phyloP scores from a whole-genome alignment of 2,797 vertebrate species.

The Hyperoplus immaculatus region DNA sequence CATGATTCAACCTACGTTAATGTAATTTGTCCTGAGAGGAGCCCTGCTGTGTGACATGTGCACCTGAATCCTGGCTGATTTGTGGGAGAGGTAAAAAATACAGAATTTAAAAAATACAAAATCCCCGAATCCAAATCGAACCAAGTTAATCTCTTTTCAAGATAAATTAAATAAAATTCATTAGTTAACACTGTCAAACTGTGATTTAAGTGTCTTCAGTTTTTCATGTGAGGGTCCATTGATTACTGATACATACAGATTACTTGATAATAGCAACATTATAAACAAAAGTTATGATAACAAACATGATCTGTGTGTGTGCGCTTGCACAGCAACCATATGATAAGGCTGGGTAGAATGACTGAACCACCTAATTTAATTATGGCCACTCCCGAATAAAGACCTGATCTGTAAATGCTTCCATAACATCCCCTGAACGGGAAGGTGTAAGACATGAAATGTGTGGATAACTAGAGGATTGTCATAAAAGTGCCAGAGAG shows the following conservation, averaged over 20 bases:
- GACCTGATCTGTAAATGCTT: conserved; percentile 4
- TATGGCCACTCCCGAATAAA: conserved; percentile 19
- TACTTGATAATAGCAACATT: conserved; percentile 16
- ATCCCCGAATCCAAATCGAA: conserved; percentile 31
- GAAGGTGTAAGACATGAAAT: conserved; percentile 5
- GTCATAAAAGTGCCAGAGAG: conserved; percentile 25
- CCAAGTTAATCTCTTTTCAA: conserved; percentile 1
- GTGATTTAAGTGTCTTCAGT: conserved; percentile 31
- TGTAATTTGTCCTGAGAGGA: neutral
- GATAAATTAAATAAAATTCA: conserved; percentile 24
- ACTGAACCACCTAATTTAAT: conserved; percentile 9
- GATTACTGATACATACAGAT: conserved; percentile 4
- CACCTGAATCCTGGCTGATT: neutral
- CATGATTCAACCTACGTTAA: conserved; percentile 5
- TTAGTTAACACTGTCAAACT: conserved; percentile 5
- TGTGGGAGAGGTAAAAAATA: neutral
- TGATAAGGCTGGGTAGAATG: neutral
- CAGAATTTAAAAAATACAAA: conserved; percentile 15
- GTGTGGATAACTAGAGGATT: neutral
- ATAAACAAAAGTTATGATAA: conserved; percentile 45
- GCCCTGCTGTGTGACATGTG: neutral
- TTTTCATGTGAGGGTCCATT: neutral
- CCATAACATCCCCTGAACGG: neutral
- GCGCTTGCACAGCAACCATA: conserved; percentile 37
- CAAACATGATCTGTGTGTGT: conserved; percentile 55